phyloP scores from a whole-genome alignment of 2,888 invertebrate species.

The Melinaea menophilus region DNA sequence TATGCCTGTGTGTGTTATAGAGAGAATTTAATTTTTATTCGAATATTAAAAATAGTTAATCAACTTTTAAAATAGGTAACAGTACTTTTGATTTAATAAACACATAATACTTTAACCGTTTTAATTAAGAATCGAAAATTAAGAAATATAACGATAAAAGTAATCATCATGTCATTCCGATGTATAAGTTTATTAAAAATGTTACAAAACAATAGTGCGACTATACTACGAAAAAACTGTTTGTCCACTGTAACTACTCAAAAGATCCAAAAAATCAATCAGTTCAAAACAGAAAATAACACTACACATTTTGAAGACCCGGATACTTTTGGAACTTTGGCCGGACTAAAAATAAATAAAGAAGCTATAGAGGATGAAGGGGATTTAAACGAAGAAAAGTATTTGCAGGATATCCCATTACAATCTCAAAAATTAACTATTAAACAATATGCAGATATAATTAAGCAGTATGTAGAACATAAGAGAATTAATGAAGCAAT shows the following conservation, averaged over 20 bases:
- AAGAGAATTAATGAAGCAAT: slow-evolving; percentile 87
- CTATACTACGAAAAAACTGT: slow-evolving; percentile 39
- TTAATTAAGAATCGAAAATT: background rate
- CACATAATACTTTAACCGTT: background rate
- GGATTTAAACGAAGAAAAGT: slow-evolving; percentile 80
- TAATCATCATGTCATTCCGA: slow-evolving; percentile 46
- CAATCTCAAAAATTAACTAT: slow-evolving; percentile 73
- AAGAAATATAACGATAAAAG: background rate
- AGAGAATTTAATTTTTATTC: no score
- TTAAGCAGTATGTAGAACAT: slow-evolving; percentile 81
- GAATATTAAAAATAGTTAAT: no score
- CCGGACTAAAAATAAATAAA: slow-evolving; percentile 40
- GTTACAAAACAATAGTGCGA: slow-evolving; percentile 36
- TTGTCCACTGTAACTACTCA: slow-evolving; percentile 33
- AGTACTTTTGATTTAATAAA: background rate
- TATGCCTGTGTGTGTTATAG: background rate
- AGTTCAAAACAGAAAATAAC: slow-evolving; percentile 55
- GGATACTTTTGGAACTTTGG: slow-evolving; percentile 77
- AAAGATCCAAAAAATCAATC: slow-evolving; percentile 35
- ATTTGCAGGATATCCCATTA: slow-evolving; percentile 71
- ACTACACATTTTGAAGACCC: slow-evolving; percentile 67
- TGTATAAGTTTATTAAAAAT: slow-evolving; percentile 44
- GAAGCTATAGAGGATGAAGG: slow-evolving; percentile 69
- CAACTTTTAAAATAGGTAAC: no score
- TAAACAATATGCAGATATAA: slow-evolving; percentile 83